Conservation (phyloP, 2,113 vertebrate genomes). For the mouse (Mus musculus) region DNA sequence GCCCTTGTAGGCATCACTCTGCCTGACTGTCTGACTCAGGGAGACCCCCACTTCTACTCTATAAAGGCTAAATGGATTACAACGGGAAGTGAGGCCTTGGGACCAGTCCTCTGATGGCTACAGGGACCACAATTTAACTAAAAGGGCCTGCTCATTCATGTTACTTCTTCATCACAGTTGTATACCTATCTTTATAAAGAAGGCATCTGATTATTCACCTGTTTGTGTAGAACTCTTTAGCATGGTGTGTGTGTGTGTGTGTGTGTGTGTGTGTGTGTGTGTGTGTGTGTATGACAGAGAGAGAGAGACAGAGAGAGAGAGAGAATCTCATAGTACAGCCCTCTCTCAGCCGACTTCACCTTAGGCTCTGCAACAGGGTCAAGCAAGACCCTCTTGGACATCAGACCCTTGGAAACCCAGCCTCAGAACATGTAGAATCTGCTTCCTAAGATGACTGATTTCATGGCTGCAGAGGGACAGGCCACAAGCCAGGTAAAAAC, state of each 20-base stretch:
- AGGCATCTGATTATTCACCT: not conserved
- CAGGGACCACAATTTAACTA: not conserved
- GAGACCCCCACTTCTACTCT: not conserved
- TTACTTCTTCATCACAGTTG: not conserved
- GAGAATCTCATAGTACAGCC: not conserved
- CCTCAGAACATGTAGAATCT: not conserved
- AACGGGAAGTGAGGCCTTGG: accelerated
- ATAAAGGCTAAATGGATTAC: accelerated
- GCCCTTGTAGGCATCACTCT: not conserved
- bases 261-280: not conserved
- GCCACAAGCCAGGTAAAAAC: accelerated
- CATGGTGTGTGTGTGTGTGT: not conserved
- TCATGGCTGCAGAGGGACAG: not conserved
- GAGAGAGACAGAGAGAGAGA: not conserved
- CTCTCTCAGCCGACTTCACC: not conserved
- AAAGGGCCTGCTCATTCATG: no score
- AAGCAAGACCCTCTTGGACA: not conserved
- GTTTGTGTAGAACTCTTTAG: no score
- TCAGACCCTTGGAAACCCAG: not conserved
- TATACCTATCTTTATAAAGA: not conserved
- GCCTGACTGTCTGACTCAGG: no score
- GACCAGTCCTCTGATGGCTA: not conserved
- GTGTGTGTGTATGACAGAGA: not conserved
- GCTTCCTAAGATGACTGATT: not conserved
- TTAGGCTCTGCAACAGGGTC: not conserved